A percentile compares a stretch with the other conserved stretches of the same genome.
phyloP scores from a whole-genome alignment of 2,797 vertebrate genomes.

The Microhierax caerulescens region DNA sequence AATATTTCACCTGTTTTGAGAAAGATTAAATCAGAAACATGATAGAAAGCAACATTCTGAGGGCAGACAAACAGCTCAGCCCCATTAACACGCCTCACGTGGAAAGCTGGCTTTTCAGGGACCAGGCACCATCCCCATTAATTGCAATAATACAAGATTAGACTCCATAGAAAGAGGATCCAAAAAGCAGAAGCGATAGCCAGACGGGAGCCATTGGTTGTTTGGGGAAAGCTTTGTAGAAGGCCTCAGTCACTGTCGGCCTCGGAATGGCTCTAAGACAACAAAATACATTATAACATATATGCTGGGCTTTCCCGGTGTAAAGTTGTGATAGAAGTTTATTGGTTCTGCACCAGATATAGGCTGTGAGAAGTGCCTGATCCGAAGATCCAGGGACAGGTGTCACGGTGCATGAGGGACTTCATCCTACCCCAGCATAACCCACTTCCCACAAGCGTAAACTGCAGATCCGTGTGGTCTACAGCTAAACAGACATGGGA shows the following conservation, averaged over 20 bases:
- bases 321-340: background rate
- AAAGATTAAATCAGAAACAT: background rate
- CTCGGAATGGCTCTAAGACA: background rate
- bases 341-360: background rate
- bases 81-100: background rate
- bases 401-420: background rate
- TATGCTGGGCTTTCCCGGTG: background rate
- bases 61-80: background rate
- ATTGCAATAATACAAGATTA: background rate
- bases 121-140: background rate
- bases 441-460: background rate
- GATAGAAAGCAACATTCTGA: background rate
- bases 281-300: background rate
- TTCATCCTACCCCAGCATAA: background rate
- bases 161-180: background rate
- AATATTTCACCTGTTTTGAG: background rate
- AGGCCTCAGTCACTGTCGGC: background rate
- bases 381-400: background rate
- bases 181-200: background rate
- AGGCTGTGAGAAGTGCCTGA: background rate
- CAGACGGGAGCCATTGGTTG: background rate
- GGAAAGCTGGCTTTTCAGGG: background rate
- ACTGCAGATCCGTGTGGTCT: background rate
- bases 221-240: background rate
- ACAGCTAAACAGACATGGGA: background rate